phyloP scores from a whole-genome alignment of 2,888 invertebrate genomes.

The Thecophora atra region DNA sequence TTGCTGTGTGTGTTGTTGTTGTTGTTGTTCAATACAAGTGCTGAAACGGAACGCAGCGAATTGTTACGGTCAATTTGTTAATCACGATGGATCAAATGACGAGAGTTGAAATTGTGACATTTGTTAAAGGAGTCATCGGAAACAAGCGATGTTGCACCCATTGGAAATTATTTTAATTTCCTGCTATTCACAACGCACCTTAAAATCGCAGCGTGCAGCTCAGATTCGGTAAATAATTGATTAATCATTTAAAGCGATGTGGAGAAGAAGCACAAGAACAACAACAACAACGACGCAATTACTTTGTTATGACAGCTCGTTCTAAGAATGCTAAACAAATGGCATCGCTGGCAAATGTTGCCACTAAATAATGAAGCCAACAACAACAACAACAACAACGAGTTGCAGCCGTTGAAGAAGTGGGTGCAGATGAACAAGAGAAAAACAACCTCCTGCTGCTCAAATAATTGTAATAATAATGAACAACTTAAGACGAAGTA shows the following conservation, averaged over 20 bases:
- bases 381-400: neutral
- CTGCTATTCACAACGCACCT: no score
- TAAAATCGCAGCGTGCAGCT: no score
- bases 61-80: slow-evolving; percentile 10
- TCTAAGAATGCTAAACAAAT: slow-evolving; percentile 4
- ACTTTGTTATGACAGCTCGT: neutral
- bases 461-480: neutral
- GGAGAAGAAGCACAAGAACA: slow-evolving; percentile 11
- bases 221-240: no score
- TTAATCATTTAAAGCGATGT: no score
- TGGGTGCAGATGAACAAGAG: slow-evolving; percentile 10
- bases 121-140: neutral
- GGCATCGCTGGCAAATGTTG: slow-evolving; percentile 2
- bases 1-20: slow-evolving; percentile 8
- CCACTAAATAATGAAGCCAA: neutral
- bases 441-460: neutral
- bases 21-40: no score
- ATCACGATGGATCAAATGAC: slow-evolving; percentile 6
- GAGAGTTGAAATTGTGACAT: neutral
- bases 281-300: slow-evolving; percentile 6
- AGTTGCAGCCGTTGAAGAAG: neutral
- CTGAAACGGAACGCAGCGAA: neutral
- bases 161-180: no score
- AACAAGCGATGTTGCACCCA: no score
- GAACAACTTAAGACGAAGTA: no score